Evolutionary conservation across 2,113 vertebrate species (phyloP), one percentile per base, ranked within the genome.

Genomic region (Cygnus atratus): DNA sequence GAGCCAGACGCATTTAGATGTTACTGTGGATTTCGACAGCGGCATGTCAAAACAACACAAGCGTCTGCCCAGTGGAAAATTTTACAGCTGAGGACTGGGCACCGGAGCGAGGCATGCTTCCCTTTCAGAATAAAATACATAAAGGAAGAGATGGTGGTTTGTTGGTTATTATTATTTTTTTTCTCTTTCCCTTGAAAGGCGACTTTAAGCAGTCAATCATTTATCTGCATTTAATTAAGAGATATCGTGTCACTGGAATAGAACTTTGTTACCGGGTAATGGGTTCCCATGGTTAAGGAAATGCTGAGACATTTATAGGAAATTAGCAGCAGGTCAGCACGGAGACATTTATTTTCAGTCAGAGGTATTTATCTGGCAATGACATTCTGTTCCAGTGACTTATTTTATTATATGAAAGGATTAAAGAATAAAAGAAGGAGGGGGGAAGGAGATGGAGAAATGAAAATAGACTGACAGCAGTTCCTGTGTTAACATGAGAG

Each of bases 1-100:
- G 97, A 97, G 97, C 82, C 96, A 97, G 97, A 97, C 95, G 91
- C 97, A 93, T 96, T 97, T 92, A 97, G 97, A 98, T 97, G 97
- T 97, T 98, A 97, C 93, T 97, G 97, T 97, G 90, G 97, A 95
- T 97, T 97, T 97, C 95, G 91, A 97, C 96, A 97, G 97, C 39
- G 54, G 96, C 96, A 93, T 97, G 97, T 98, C 95, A 75, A 97
- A 98, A 96, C 94, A 97, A 97, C 97, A 94, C 93, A 95, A 73
- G 96, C 80, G 88, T 96, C 96, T 97, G 95, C 96, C 96, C 96
- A 97, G 95, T 96, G 95, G 96, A 97, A 96, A 96, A 97, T 93
- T 97, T 97, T 97, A 97, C 83, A 96, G 66, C 89, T 88, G 54
- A 94, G 95, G 84, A 96, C 96, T 89, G 94, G 97, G 97, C 93